phyloP scores from a whole-genome alignment of 2,797 vertebrate species.

The Sciaenops ocellatus region DNA sequence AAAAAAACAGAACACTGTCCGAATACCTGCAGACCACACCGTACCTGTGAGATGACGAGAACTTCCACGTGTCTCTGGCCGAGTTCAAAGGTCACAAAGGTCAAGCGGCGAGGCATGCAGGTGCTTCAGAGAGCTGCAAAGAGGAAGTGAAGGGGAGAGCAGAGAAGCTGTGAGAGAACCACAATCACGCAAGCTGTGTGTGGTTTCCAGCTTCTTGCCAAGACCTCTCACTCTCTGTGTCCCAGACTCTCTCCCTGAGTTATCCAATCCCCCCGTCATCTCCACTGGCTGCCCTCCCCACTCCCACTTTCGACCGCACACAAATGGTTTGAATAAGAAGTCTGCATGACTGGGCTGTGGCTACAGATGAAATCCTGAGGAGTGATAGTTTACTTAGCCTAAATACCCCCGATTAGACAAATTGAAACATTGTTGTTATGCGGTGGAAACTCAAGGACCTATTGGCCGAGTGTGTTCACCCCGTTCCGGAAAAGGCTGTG shows the following conservation, averaged over 20 bases:
- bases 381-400: slow-evolving; percentile 92
- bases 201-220: slow-evolving; percentile 86
- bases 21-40: not conserved
- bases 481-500: slow-evolving; percentile 75
- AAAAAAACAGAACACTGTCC: not conserved
- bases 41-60: not conserved
- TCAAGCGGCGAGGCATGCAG: slow-evolving; percentile 75
- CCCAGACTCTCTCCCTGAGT: slow-evolving; percentile 84
- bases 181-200: slow-evolving; percentile 86
- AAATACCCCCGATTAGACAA: slow-evolving; percentile 90
- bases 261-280: slow-evolving; percentile 85
- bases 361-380: slow-evolving; percentile 83
- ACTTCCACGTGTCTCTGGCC: not conserved
- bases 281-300: slow-evolving; percentile 60
- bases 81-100: slow-evolving; percentile 68
- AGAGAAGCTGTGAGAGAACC: slow-evolving; percentile 68
- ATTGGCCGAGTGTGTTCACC: slow-evolving; percentile 77
- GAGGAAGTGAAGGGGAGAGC: slow-evolving; percentile 48
- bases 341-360: slow-evolving; percentile 90
- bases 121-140: slow-evolving; percentile 71
- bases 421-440: slow-evolving; percentile 92
- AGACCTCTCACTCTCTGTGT: slow-evolving; percentile 87
- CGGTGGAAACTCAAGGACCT: slow-evolving; percentile 88
- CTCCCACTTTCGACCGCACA: slow-evolving; percentile 80
- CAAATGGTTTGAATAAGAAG: slow-evolving; percentile 95